These are phyloP conservation scores for Sminthopsis crassicaudata DNA, from an alignment of 2,113 vertebrate genomes.

Conservation along the genomic window DNA sequence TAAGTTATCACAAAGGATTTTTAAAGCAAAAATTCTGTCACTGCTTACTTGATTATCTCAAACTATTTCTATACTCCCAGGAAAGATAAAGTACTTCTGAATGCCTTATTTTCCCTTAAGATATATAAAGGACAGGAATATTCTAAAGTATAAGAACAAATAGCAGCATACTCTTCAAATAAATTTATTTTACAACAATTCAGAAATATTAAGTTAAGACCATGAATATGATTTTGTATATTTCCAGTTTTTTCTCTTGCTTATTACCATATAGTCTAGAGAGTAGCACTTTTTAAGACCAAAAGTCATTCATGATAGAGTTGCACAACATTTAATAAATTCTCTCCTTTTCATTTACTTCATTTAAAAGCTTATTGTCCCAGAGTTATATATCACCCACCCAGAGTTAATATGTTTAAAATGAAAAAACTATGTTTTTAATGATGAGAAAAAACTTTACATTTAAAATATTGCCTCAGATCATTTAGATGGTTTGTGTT, in stretches of 20 bases:
- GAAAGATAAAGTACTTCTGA: not conserved
- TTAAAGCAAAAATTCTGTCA: not conserved
- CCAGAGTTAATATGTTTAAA: not conserved
- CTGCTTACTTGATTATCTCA: constrained; percentile 1
- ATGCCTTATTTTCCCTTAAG: not conserved
- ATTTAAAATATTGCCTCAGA: not conserved
- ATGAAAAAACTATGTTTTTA: not conserved
- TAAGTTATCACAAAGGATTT: constrained; percentile 35
- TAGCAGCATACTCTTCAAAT: not conserved
- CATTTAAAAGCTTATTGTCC: not conserved
- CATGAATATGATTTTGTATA: not conserved
- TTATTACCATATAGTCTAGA: not conserved
- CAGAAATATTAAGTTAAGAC: not conserved
- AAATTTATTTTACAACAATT: rapidly evolving
- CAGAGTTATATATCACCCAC: not conserved
- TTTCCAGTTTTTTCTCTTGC: not conserved
- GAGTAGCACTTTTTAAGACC: not conserved
- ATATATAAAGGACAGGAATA: not conserved
- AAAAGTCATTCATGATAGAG: not conserved
- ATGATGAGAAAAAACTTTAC: not conserved
- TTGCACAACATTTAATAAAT: not conserved
- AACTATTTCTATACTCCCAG: not conserved
- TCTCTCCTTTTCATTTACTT: not conserved
- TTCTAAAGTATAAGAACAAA: not conserved
- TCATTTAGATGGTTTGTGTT: not conserved